Evolutionary conservation across 2,888 invertebrate genomes (phyloP).

Genomic region (Aporophyla lueneburgensis): DNA sequence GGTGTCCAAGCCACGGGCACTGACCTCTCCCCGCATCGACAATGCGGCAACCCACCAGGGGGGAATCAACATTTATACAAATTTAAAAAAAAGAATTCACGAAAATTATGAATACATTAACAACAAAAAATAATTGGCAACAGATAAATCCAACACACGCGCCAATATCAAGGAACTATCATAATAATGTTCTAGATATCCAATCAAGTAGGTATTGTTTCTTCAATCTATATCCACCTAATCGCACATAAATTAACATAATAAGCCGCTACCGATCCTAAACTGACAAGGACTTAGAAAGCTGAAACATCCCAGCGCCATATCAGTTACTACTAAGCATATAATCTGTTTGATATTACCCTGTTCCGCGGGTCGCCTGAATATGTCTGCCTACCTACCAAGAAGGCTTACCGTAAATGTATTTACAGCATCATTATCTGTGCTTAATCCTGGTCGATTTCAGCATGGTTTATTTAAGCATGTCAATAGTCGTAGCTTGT

Average conservation of each 20-base stretch:
- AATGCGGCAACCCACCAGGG: no score
- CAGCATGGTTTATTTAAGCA: conserved; percentile 66
- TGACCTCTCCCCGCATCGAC: no score
- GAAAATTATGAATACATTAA: no score
- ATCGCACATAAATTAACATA: conserved; percentile 19
- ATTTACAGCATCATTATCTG: conserved; percentile 56
- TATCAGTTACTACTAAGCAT: conserved; percentile 24
- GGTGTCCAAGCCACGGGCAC: no score
- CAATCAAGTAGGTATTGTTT: conserved; percentile 4
- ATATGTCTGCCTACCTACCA: conserved; percentile 36
- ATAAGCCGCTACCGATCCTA: conserved; percentile 14
- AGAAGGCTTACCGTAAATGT: conserved; percentile 35
- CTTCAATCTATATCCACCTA: conserved; percentile 9
- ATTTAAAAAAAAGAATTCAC: no score
- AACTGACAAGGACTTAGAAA: conserved; percentile 39
- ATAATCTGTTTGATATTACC: conserved; percentile 25
- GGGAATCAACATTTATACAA: no score
- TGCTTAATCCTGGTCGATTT: conserved; percentile 64
- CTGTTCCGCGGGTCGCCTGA: conserved; percentile 38
- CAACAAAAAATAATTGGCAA: no score
- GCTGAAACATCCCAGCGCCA: conserved; percentile 27
- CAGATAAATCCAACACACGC: no score
- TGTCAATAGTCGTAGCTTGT: conserved; percentile 62
- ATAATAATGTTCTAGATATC: conserved; percentile 1
- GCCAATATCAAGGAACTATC: no score